These are phyloP conservation scores for Spodoptera littoralis DNA, from an alignment of 2,888 invertebrate species.

Conservation along the genomic window DNA sequence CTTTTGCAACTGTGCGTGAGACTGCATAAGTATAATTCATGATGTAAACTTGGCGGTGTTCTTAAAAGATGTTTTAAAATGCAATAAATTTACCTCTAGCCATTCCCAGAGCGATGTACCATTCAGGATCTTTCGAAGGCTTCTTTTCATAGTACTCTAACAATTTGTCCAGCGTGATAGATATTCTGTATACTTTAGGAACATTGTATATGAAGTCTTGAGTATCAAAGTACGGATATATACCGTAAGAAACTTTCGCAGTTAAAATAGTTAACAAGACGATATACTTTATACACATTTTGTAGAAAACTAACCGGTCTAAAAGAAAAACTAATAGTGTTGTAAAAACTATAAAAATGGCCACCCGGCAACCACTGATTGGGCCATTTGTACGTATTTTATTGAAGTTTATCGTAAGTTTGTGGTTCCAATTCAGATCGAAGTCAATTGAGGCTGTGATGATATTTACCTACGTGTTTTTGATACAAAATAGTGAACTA, in stretches of 20 bases:
- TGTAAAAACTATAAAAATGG: slow-evolving; percentile 61
- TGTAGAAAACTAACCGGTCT: slow-evolving; percentile 67
- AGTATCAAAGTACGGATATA: slow-evolving; percentile 85
- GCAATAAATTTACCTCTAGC: slow-evolving; percentile 74
- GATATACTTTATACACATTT: slow-evolving; percentile 76
- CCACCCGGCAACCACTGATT: slow-evolving; percentile 76
- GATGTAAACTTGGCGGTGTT: slow-evolving; percentile 8
- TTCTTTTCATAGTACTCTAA: slow-evolving; percentile 82
- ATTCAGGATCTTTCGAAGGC: slow-evolving; percentile 85
- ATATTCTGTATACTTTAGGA: slow-evolving; percentile 84
- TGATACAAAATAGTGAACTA: slow-evolving; percentile 13
- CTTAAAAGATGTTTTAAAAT: slow-evolving; percentile 8
- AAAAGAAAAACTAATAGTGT: slow-evolving; percentile 61
- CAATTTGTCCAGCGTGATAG: slow-evolving; percentile 80
- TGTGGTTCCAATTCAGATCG: slow-evolving; percentile 6
- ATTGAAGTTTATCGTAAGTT: slow-evolving; percentile 46
- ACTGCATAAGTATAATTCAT: slow-evolving; percentile 12
- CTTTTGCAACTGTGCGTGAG: slow-evolving; percentile 19
- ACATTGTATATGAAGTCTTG: slow-evolving; percentile 86
- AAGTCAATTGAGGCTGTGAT: slow-evolving; percentile 16
- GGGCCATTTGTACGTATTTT: slow-evolving; percentile 64
- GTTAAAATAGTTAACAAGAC: slow-evolving; percentile 63
- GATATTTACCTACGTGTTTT: slow-evolving; percentile 16
- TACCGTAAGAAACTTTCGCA: slow-evolving; percentile 61
- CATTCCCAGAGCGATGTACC: slow-evolving; percentile 79